Percentiles rank a stretch among this genome's conserved stretches.
phyloP scores from a whole-genome alignment of 2,888 invertebrate species.

The Pollenia angustigena region DNA sequence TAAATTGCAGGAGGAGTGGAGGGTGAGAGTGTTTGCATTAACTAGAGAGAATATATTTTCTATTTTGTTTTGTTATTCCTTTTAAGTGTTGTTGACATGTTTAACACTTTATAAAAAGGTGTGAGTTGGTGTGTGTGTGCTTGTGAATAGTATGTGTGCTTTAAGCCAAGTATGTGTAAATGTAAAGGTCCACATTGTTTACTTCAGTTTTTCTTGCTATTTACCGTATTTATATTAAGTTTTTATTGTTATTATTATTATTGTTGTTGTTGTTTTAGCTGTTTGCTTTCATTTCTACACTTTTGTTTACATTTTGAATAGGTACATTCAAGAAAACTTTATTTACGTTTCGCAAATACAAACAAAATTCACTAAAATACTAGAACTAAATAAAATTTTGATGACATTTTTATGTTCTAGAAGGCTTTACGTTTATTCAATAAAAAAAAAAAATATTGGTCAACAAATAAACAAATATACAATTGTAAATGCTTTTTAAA shows the following conservation, averaged over 20 bases:
- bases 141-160: background rate
- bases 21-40: conserved; percentile 10
- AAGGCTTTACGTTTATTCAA: conserved; percentile 66
- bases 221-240: conserved; percentile 5
- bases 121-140: conserved; percentile 31
- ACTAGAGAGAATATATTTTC: conserved; percentile 9
- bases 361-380: background rate
- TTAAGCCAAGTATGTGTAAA: background rate
- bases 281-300: conserved; percentile 38
- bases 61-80: conserved; percentile 62
- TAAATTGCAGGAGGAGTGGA: conserved; percentile 23
- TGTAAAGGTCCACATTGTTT: conserved; percentile 51
- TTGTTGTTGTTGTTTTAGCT: conserved; percentile 16
- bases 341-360: background rate
- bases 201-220: conserved; percentile 49
- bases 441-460: conserved; percentile 64
- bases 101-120: conserved; percentile 57
- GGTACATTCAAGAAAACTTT: conserved; percentile 17
- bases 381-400: conserved; percentile 22
- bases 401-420: conserved; percentile 34
- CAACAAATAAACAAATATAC: conserved; percentile 51
- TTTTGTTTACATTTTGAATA: conserved; percentile 56
- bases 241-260: conserved; percentile 1
- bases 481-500: conserved; percentile 67
- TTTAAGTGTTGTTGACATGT: conserved; percentile 70